These are phyloP conservation scores for Petrocephalus zakoni DNA, from an alignment of 2,113 vertebrate genomes.

Conservation along the genomic window DNA sequence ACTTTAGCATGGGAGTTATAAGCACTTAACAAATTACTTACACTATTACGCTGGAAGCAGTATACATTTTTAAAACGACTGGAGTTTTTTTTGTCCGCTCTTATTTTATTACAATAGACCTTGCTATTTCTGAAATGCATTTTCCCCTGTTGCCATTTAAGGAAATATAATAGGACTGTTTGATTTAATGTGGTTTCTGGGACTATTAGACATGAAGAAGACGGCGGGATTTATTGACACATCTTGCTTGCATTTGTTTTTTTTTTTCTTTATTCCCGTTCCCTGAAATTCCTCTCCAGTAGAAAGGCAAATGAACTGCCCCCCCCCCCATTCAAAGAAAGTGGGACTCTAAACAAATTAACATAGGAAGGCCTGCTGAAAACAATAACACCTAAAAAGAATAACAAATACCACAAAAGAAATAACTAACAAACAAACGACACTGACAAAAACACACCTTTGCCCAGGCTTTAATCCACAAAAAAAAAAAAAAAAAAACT, in stretches of 20 bases:
- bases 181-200: conserved; percentile 36
- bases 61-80: conserved; percentile 53
- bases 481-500: neutral
- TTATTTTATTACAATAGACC: conserved; percentile 43
- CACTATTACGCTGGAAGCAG: conserved; percentile 52
- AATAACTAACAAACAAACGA: neutral
- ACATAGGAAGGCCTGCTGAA: conserved; percentile 8
- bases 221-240: conserved; percentile 35
- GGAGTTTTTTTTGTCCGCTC: conserved; percentile 39
- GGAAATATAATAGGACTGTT: conserved; percentile 36
- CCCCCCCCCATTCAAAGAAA: neutral
- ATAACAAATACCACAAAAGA: neutral
- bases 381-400: conserved; percentile 19
- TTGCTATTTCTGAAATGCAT: conserved; percentile 37
- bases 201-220: conserved; percentile 31
- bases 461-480: conserved; percentile 1
- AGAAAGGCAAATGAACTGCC: neutral
- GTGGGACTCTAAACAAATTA: conserved; percentile 29
- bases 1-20: conserved; percentile 56
- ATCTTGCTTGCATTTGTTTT: conserved; percentile 15
- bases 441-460: neutral
- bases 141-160: conserved; percentile 42
- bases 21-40: conserved; percentile 58
- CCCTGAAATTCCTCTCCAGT: conserved; percentile 27
- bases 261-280: conserved; percentile 5